Conservation (phyloP, 2,888 invertebrate genomes). For the Pinctada fucata region DNA sequence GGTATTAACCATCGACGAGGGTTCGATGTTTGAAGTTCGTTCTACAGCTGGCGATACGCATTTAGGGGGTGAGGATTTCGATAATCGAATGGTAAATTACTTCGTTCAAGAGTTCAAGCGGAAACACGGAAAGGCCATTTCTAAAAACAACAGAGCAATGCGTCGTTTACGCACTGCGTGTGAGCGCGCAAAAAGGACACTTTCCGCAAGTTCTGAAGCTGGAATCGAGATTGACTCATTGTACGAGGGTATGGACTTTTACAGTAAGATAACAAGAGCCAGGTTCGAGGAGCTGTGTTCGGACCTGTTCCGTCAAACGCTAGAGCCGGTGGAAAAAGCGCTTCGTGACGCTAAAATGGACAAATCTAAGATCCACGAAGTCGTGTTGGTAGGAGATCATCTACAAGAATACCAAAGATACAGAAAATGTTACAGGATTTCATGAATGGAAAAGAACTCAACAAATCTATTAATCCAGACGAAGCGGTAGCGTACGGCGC, state of each 20-base stretch:
- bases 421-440: slow-evolving; percentile 54
- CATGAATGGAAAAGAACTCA: too few relatives aligned
- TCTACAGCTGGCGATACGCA: slow-evolving; percentile 73
- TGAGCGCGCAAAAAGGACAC: slow-evolving; percentile 64
- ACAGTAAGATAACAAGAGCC: slow-evolving; percentile 70
- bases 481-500: slow-evolving; percentile 91
- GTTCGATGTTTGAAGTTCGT: slow-evolving; percentile 78
- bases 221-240: slow-evolving; percentile 42
- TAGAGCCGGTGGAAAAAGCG: slow-evolving; percentile 81
- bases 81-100: slow-evolving; percentile 66
- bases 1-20: slow-evolving; percentile 79
- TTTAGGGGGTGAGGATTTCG: too few relatives aligned
- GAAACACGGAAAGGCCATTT: slow-evolving; percentile 66
- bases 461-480: slow-evolving; percentile 80
- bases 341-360: slow-evolving; percentile 87
- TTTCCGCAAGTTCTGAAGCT: slow-evolving; percentile 66
- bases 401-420: slow-evolving; percentile 72
- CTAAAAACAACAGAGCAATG: slow-evolving; percentile 61
- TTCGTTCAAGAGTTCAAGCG: slow-evolving; percentile 69
- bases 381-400: slow-evolving; percentile 87
- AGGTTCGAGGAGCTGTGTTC: slow-evolving; percentile 71
- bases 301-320: slow-evolving; percentile 75
- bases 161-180: slow-evolving; percentile 56
- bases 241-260: slow-evolving; percentile 71
- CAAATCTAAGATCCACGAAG: slow-evolving; percentile 86